Conservation (phyloP, 2,888 invertebrate species). For the Drosophila tripunctata region DNA sequence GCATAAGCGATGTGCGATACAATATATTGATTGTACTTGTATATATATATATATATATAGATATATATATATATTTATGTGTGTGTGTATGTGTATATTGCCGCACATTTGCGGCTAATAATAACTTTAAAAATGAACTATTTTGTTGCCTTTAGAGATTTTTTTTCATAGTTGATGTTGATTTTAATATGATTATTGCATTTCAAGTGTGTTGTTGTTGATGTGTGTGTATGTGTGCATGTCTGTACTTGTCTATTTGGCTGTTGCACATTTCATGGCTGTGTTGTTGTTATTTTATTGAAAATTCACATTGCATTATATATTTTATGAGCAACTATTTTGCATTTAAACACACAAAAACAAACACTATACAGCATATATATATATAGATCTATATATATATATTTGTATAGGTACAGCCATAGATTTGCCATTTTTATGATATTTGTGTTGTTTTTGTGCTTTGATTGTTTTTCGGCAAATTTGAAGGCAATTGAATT, state of each 20-base stretch:
- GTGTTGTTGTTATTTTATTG: slow-evolving; percentile 56
- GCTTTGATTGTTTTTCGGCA: slow-evolving; percentile 74
- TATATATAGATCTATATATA: slow-evolving; percentile 3
- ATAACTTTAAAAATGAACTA: slow-evolving; percentile 81
- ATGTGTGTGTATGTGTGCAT: slow-evolving; percentile 9
- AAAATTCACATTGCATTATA: slow-evolving; percentile 59
- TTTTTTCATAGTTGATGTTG: slow-evolving; percentile 55
- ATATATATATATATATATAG: slow-evolving; percentile 26
- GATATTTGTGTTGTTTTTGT: slow-evolving; percentile 38
- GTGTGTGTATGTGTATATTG: slow-evolving; percentile 41
- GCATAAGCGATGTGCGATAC: slow-evolving; percentile 43
- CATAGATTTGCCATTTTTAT: slow-evolving; percentile 74
- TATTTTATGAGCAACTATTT: slow-evolving; percentile 36
- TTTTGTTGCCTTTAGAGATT: slow-evolving; percentile 80
- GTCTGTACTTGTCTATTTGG: slow-evolving; percentile 50
- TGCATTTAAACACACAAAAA: no score
- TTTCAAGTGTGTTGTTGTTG: slow-evolving; percentile 65
- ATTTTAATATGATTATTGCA: slow-evolving; percentile 81
- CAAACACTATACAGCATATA: slow-evolving; percentile 7
- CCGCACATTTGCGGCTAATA: slow-evolving; percentile 80
- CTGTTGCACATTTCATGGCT: slow-evolving; percentile 44
- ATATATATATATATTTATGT: slow-evolving; percentile 12
- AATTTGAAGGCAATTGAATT: slow-evolving; percentile 73
- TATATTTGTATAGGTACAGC: slow-evolving; percentile 26
- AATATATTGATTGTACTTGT: slow-evolving; percentile 57